phyloP scores from a whole-genome alignment of 1,140 invertebrate genomes.

The Ectropis grisescens region DNA sequence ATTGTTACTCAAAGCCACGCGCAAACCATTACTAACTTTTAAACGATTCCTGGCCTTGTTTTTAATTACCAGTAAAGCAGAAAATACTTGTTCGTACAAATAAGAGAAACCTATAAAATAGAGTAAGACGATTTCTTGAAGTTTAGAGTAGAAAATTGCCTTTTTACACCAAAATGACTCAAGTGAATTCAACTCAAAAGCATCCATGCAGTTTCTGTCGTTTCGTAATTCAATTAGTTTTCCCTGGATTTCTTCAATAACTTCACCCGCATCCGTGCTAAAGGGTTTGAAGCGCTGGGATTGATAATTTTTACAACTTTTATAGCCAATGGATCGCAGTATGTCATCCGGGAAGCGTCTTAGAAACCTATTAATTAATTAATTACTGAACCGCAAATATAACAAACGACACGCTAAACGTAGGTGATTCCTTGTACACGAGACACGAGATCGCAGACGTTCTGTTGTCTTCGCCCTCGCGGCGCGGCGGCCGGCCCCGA shows the following conservation, averaged over 20 bases:
- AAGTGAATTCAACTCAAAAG: constrained; percentile 2
- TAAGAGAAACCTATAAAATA: constrained; percentile 4
- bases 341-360: too few species aligned
- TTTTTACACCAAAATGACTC: constrained; percentile 7
- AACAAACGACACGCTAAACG: too few species aligned
- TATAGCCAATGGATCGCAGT: too few species aligned
- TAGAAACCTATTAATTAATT: too few species aligned
- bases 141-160: constrained; percentile 5
- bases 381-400: too few species aligned
- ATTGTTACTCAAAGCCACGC: constrained; percentile 1
- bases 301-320: too few species aligned
- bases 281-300: too few species aligned
- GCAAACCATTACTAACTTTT: constrained; percentile 3
- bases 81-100: constrained; percentile 7
- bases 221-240: constrained; percentile 5
- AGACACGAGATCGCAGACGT: too few species aligned
- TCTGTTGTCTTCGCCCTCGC: too few species aligned
- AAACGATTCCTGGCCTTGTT: constrained; percentile 4
- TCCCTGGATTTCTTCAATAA: constrained; percentile 1
- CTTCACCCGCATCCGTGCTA: too few species aligned
- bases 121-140: constrained; percentile 1
- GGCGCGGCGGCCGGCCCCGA: too few species aligned
- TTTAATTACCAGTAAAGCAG: constrained; percentile 5
- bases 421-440: too few species aligned
- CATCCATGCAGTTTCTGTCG: constrained; percentile 4